Conservation (phyloP, 2,888 invertebrate species). For the Microdon myrmicae region DNA sequence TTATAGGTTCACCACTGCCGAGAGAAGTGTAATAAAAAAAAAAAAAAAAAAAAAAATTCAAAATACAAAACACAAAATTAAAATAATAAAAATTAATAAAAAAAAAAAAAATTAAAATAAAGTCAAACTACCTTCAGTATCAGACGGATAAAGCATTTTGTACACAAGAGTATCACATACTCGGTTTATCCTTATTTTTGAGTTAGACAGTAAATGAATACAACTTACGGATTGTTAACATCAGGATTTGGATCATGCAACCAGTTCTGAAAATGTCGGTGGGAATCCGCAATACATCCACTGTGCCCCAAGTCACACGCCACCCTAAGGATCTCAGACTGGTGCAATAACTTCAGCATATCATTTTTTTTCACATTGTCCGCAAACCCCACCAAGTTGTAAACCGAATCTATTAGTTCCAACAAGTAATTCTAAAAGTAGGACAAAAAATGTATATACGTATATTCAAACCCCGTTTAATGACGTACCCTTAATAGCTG, state of each 20-base stretch:
- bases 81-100: neutral
- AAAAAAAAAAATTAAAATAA: neutral
- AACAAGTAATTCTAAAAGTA: conserved; percentile 75
- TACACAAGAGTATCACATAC: neutral
- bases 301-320: conserved; percentile 81
- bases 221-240: conserved; percentile 76
- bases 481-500: conserved; percentile 72
- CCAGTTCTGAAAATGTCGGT: conserved; percentile 80
- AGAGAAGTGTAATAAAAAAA: no score
- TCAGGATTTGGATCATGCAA: conserved; percentile 78
- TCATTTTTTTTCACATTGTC: conserved; percentile 71
- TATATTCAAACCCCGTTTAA: neutral
- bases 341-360: conserved; percentile 76
- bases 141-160: neutral
- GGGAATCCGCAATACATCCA: conserved; percentile 80
- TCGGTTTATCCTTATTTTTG: conserved; percentile 1
- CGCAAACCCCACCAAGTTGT: conserved; percentile 76
- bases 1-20: no score
- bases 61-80: neutral
- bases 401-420: conserved; percentile 74
- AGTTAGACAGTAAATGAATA: neutral
- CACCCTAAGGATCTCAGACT: conserved; percentile 77
- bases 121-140: neutral
- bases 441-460: neutral
- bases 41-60: no score